Evolutionary conservation across 2,888 invertebrate species (phyloP), one percentile per base, ranked within the genome.

Genomic region (Perizoma flavofasciatum): DNA sequence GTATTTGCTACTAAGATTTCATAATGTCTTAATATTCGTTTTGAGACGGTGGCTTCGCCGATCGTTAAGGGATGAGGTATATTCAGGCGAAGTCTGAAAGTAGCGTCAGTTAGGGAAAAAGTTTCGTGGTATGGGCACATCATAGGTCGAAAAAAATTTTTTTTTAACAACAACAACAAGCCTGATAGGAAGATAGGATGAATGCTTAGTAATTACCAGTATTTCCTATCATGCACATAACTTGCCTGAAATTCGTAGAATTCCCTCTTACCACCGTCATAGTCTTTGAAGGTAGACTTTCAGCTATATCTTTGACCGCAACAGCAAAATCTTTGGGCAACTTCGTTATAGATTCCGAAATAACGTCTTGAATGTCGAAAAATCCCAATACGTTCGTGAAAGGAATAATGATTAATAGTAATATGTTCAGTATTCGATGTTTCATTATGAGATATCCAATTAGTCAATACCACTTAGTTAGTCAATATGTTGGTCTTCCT

Each of bases 261-360:
- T 89, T 88, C 5, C 91, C 91, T 49, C 82, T 77, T 4, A 92
- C 89, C 48, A 91, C 79, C 39, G 85, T 85, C 33, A 91, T 72
- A 10, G 82, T 78, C 55, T 79, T 88, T 6, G 86, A 70, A 0
- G 90, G 87, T 48, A 92, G 61, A 4, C 86, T 83, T 61, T 86
- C 79, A 4, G 86, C 88, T 44, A 93, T 88, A 73, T 92, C 92
- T 66, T 86, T 87, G 9, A 92, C 66, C 35, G 92, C 92, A 9
- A 74, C 60, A 0, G 89, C 70, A 66, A 92, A 87, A 22, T 83
- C 85, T 49, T 72, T 72, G 0, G 92, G 89, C 7, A 90, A 72
- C 35, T 62, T 72, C 4, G 66, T 78, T 67, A 87, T 67, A n/a
- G 61, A 71, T 34, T 78, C 79, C n/a, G 84, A 81, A 39, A 72